phyloP scores from a whole-genome alignment of 2,113 vertebrate genomes.

The Halcyon senegalensis region DNA sequence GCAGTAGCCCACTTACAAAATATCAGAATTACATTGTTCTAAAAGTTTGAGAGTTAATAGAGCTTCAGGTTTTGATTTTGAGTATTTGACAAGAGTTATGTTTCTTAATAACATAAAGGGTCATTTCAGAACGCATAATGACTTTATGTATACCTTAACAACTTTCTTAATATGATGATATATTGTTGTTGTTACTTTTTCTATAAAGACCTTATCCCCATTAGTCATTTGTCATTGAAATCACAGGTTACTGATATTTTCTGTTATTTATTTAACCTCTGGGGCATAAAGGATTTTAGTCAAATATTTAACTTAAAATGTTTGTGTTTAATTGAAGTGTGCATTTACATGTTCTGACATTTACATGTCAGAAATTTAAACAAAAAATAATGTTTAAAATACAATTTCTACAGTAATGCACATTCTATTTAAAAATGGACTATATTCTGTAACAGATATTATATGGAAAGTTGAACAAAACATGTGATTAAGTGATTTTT shows the following conservation, averaged over 20 bases:
- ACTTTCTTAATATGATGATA: background rate
- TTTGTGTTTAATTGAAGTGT: background rate
- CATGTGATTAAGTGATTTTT: background rate
- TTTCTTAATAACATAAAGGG: background rate
- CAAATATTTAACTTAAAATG: background rate
- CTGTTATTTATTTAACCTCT: background rate
- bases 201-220: background rate
- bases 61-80: background rate
- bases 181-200: background rate
- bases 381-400: background rate
- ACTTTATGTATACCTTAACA: background rate
- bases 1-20: background rate
- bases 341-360: background rate
- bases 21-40: background rate
- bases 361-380: background rate
- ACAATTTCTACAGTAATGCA: background rate
- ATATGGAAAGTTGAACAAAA: background rate
- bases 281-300: background rate
- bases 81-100: background rate
- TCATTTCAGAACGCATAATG: background rate
- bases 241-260: background rate
- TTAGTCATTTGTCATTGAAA: background rate
- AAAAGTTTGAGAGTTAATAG: background rate
- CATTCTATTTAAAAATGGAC: background rate
- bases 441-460: background rate